phyloP scores from a whole-genome alignment of 1,140 invertebrate species.

The Eulimnadia texana region DNA sequence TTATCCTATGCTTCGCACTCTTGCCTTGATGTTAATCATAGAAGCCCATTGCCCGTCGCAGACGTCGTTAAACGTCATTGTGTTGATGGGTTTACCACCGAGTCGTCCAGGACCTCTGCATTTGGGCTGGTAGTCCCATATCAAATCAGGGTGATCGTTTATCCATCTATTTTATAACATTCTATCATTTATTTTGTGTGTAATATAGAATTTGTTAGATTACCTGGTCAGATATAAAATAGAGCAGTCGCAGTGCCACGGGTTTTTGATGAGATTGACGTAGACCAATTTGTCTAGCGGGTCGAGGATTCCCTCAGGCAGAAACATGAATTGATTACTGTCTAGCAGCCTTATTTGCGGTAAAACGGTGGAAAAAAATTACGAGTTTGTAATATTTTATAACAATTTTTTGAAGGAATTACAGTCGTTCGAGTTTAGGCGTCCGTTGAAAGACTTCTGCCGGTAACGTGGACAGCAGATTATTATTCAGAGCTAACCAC shows the following conservation, averaged over 20 bases:
- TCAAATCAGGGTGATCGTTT: conserved; percentile 44
- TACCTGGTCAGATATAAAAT: conserved; percentile 54
- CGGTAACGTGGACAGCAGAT: conserved; percentile 37
- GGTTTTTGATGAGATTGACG: conserved; percentile 62
- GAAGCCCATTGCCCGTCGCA: conserved; percentile 72
- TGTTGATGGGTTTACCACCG: conserved; percentile 47
- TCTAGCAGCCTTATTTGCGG: conserved; percentile 72
- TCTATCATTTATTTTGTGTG: no score
- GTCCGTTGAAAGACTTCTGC: conserved; percentile 34
- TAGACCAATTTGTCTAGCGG: conserved; percentile 46
- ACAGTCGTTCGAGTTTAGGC: conserved; percentile 34
- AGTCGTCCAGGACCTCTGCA: conserved; percentile 59
- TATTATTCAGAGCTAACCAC: conserved; percentile 44
- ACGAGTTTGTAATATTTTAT: background rate
- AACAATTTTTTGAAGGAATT: conserved; percentile 20
- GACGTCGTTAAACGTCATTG: conserved; percentile 59
- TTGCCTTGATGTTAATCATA: conserved; percentile 36
- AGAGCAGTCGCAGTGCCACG: conserved; percentile 73
- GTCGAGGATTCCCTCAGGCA: conserved; percentile 53
- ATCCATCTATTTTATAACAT: conserved; percentile 52
- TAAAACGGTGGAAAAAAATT: conserved; percentile 23
- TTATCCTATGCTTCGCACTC: background rate
- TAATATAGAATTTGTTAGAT: no score
- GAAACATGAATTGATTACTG: conserved; percentile 54
- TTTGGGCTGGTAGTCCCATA: conserved; percentile 54